Evolutionary conservation across 2,797 vertebrate genomes (phyloP), one percentile per base, ranked within the genome.

Genomic region (Coluber constrictor): DNA sequence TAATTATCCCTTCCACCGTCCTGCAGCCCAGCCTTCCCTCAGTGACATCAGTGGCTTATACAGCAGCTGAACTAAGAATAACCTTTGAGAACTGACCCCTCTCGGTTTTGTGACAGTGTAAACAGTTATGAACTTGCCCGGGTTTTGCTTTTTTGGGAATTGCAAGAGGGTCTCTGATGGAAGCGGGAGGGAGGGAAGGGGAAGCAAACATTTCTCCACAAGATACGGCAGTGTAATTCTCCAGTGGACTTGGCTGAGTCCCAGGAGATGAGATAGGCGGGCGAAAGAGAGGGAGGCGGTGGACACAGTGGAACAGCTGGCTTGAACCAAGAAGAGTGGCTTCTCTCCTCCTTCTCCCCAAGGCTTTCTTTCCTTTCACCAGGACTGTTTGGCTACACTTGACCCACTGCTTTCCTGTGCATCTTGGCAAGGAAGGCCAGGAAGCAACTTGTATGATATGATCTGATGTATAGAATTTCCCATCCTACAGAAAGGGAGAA

Each of bases 61-160:
- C 2, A 95, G 90, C 47, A 95, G 93, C 61, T 96, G 94, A 95
- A 97, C 92, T 96, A 96, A 96, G 96, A 96, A 95, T 96, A 96
- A 96, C 94, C 96, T 96, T 94, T 90, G 89, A 96, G 89, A 95
- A 92, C 86, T 95, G 90, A 96, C 89, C 89, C 94, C 0, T 88
- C 92, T 95, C 93, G 95, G 86, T 93, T 90, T 95, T 86, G 88
- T 89, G 94, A 92, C 89, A 96, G 86, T 93, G 54, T 96, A 97
- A 97, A 95, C 87, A 95, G 90, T 94, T 92, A 95, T 20, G 95
- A 93, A 94, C 74, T 95, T 25, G 92, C 23, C 51, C 9, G 1
- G 25, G 90, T 95, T 93, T 94, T 89, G 60, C 74, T 95, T 94
- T 96, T 96, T 91, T 25, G 0, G 0, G 93, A n/a, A 93, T 92